Evolutionary conservation across 2,888 invertebrate species (phyloP).

Genomic region (Synanthedon vespiformis): DNA sequence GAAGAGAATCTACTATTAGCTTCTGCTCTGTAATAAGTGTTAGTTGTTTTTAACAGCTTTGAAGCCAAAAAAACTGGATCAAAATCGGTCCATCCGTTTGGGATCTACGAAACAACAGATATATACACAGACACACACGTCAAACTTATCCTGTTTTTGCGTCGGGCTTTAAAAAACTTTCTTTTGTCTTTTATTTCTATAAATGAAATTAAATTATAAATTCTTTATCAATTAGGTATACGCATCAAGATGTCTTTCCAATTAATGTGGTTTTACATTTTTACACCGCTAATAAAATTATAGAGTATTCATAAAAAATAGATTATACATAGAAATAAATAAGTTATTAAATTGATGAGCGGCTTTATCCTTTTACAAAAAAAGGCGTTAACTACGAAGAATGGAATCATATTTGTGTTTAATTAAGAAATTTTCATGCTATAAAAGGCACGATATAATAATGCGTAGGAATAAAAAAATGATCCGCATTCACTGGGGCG

Average conservation of each 20-base stretch:
- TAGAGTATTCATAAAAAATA: constrained; percentile 18
- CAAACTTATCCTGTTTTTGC: too few species aligned
- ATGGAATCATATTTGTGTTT: constrained; percentile 54
- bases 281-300: background rate
- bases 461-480: constrained; percentile 16
- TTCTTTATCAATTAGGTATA: too few species aligned
- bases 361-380: constrained; percentile 48
- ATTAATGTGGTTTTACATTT: background rate
- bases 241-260: background rate
- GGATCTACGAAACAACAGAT: too few species aligned
- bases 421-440: constrained; percentile 61
- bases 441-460: constrained; percentile 44
- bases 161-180: too few species aligned
- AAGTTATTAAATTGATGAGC: constrained; percentile 60
- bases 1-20: too few species aligned
- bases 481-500: constrained; percentile 11
- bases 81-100: too few species aligned
- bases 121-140: too few species aligned
- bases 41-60: too few species aligned
- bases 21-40: too few species aligned
- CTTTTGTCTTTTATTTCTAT: too few species aligned
- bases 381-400: constrained; percentile 54
- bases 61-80: too few species aligned
- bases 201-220: too few species aligned
- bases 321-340: constrained; percentile 35